These are phyloP conservation scores for Escarpia spicata DNA, from an alignment of 2,888 invertebrate genomes.

Conservation along the genomic window DNA sequence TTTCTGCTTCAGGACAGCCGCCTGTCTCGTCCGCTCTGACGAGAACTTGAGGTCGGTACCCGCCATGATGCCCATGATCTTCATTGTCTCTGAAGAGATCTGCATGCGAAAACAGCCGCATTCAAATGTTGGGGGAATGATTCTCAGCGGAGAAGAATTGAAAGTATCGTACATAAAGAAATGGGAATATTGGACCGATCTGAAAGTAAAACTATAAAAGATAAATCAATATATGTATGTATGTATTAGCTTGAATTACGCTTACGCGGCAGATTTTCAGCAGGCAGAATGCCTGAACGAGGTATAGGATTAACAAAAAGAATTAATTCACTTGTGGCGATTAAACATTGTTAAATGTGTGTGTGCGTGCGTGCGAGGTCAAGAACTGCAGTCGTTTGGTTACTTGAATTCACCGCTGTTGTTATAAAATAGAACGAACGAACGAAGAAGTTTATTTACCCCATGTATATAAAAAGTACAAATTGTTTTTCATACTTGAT, in stretches of 20 bases:
- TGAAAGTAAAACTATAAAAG: background rate
- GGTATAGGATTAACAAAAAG: no score
- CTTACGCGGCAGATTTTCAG: background rate
- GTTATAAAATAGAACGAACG: background rate
- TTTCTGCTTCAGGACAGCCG: background rate
- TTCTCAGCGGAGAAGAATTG: background rate
- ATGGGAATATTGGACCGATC: background rate
- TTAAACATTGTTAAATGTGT: background rate
- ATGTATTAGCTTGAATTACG: background rate
- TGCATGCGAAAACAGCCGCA: background rate
- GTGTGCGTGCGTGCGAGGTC: background rate
- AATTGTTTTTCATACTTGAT: no score
- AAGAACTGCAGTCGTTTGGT: no score
- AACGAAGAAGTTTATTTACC: no score
- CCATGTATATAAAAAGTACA: no score
- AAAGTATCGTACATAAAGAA: background rate
- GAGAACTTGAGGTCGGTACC: background rate
- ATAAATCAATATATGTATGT: background rate
- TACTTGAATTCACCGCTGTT: background rate
- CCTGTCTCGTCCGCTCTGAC: background rate
- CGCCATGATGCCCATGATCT: slow-evolving; percentile 21
- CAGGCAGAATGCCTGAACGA: no score
- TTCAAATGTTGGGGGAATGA: background rate
- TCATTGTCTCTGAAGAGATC: background rate
- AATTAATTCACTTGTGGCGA: no score